Conservation (phyloP, 2,113 vertebrate genomes). For the Tachysurus vachellii region DNA sequence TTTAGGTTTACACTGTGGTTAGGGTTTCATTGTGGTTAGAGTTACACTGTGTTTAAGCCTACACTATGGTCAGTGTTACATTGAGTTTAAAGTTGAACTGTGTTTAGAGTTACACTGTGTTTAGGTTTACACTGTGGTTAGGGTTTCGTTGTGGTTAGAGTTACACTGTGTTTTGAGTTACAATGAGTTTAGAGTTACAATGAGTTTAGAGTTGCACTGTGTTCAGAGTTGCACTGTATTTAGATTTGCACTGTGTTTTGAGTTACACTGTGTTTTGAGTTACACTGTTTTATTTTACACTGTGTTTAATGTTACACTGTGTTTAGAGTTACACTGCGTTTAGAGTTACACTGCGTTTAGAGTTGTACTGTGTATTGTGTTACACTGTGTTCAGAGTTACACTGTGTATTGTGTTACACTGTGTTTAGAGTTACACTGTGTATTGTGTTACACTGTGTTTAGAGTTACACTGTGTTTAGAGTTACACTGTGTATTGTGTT, state of each 20-base stretch:
- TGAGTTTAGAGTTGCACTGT: no score
- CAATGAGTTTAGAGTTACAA: neutral
- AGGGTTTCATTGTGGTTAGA: neutral
- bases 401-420: neutral
- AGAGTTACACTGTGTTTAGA: neutral
- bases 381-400: neutral
- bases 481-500: neutral
- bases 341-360: neutral
- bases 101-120: no score
- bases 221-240: neutral
- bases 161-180: neutral
- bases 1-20: neutral
- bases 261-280: neutral
- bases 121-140: neutral
- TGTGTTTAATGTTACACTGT: no score
- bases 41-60: neutral
- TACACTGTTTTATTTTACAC: neutral
- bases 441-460: neutral
- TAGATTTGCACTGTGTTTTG: neutral
- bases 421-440: no score
- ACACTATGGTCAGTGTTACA: neutral
- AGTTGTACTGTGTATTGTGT: neutral
- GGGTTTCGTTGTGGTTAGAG: neutral
- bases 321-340: neutral
- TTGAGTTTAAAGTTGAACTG: neutral